Base-by-base conservation (phyloP, 2,797 vertebrate genomes). In the Tadarida brasiliensis region DNA sequence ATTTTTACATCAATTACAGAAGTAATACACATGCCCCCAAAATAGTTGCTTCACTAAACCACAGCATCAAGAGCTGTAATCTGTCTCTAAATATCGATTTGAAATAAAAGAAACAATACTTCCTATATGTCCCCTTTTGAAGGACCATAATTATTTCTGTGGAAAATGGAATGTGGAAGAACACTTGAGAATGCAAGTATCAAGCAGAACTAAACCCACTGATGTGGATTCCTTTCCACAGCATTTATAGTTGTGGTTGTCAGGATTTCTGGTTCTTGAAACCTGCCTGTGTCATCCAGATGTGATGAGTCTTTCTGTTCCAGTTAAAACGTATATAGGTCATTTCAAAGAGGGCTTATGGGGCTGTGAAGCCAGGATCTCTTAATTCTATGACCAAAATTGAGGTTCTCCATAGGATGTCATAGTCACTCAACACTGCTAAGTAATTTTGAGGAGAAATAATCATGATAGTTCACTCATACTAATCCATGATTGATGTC, bases 1-100 rank as follows among this genome's bases (percentile, higher is more conserved):
- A 61, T 85, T 92, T 96, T 95, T 82, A 91, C 1, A 92, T 11
- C 54, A 71, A 71, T 84, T 87, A 63, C 15, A 83, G 80, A 93
- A 96, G 77, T 80, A 76, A 96, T 16, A 90, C 28, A 90, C 17
- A 7, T 47, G 8, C 19, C 47, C 30, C 73, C 28, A 30, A 91
- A 90, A 90, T 28, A 92, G 22, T 15, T 65, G 15, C 65, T 90
- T 83, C 8, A 11, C 71, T 61, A 59, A 84, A 84, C 19, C 47
- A 59, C 2, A 78, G 7, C 33, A 73, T 39, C 16, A 73, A 67
- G 44, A 81, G 30, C 65, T 96, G 11, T 61, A 90, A 90, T 81
- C 57, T 78, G 22, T 92, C 63, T 88, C 57, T 88, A 88, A 90
- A 80, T 61, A 90, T 20, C 90, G 28, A 82, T 77, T 82, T 90